phyloP scores from a whole-genome alignment of 2,113 vertebrate genomes.

The Microcebus murinus region DNA sequence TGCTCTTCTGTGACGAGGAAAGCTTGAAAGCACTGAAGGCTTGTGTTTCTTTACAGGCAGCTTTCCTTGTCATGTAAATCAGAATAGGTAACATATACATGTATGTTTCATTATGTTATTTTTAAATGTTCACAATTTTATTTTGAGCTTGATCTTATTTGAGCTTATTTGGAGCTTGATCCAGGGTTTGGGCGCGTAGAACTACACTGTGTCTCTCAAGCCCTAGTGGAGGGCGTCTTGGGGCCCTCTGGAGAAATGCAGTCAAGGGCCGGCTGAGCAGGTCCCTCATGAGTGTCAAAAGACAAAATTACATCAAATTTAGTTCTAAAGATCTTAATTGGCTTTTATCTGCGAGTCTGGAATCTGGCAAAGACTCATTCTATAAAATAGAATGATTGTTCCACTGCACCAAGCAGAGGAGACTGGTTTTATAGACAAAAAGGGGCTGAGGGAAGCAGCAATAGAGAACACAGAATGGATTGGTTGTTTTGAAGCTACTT shows the following conservation, averaged over 20 bases:
- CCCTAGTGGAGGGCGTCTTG: background rate
- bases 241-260: background rate
- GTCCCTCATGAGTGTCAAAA: background rate
- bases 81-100: too few relatives aligned
- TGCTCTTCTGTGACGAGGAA: too few relatives aligned
- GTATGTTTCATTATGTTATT: too few relatives aligned
- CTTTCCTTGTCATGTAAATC: too few relatives aligned
- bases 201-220: background rate
- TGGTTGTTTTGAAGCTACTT: background rate
- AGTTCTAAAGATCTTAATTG: background rate
- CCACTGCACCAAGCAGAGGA: background rate
- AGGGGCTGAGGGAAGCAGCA: background rate
- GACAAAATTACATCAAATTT: background rate
- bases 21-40: too few relatives aligned
- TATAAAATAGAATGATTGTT: background rate
- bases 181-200: background rate
- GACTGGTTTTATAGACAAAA: background rate
- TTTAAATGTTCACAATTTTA: too few relatives aligned
- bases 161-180: background rate
- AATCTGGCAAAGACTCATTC: background rate
- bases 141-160: background rate
- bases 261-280: background rate
- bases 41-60: too few relatives aligned
- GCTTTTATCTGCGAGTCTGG: background rate
- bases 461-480: background rate